These are phyloP conservation scores for Salpingus planirostris DNA, from an alignment of 2,888 invertebrate species.

Conservation along the genomic window DNA sequence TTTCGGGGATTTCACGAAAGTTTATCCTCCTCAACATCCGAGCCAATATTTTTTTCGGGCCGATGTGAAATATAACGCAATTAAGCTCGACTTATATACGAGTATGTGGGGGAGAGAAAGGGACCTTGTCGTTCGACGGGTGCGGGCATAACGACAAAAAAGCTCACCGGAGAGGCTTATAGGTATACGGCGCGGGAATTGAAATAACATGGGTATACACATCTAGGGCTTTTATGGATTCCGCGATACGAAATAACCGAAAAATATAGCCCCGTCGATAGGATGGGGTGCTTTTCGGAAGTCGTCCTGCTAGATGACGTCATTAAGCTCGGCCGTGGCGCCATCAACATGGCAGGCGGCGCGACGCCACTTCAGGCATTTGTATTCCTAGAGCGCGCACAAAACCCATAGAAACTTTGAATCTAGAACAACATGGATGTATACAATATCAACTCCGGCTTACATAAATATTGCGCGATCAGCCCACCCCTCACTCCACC, in stretches of 20 bases:
- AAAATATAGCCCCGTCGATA: constrained; percentile 18
- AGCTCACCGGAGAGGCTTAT: constrained; percentile 9
- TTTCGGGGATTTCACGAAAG: constrained; percentile 7
- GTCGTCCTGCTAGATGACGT: constrained; percentile 35
- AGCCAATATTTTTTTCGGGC: constrained; percentile 12
- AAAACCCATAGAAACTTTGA: constrained; percentile 29
- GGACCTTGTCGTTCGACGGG: too few species aligned
- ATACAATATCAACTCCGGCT: constrained; percentile 19
- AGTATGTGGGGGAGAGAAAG: too few species aligned
- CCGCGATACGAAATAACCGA: constrained; percentile 15
- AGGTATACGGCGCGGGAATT: too few species aligned
- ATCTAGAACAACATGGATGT: constrained; percentile 30
- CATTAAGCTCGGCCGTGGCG: constrained; percentile 34
- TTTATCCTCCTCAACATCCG: constrained; percentile 12
- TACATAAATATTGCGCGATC: constrained; percentile 12
- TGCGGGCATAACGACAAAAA: constrained; percentile 11
- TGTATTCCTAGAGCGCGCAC: constrained; percentile 30
- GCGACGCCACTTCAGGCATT: constrained; percentile 34
- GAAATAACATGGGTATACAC: constrained; percentile 13
- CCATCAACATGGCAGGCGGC: constrained; percentile 28
- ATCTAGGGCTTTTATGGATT: constrained; percentile 15
- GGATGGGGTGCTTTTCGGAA: constrained; percentile 31
- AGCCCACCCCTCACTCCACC: too few species aligned
- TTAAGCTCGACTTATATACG: constrained; percentile 11
- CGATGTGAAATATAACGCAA: constrained; percentile 14